phyloP scores from a whole-genome alignment of 2,113 vertebrate species.

The Dolichotis patagonum region DNA sequence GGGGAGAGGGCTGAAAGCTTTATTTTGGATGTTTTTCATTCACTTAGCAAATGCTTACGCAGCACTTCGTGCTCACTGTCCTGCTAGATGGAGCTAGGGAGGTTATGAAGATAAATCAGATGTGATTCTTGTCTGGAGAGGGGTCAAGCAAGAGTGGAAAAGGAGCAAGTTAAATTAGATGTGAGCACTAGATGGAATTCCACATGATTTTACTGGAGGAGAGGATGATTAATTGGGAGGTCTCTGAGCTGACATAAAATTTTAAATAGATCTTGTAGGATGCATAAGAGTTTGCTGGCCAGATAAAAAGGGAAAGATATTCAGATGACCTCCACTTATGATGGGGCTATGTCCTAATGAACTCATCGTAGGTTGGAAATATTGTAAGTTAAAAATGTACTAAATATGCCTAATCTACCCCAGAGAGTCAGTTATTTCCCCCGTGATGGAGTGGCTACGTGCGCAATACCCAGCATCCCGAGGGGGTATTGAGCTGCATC shows the following conservation, averaged over 20 bases:
- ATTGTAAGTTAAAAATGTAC: not conserved
- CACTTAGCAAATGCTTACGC: not conserved
- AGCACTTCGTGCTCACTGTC: not conserved
- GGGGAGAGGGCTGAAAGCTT: not conserved
- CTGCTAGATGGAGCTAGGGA: not conserved
- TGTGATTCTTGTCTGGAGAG: rapidly evolving
- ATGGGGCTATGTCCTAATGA: not conserved
- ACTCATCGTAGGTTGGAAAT: not conserved
- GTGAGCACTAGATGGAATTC: not conserved
- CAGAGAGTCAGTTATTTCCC: no score
- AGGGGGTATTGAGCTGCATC: no score
- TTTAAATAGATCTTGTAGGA: not conserved
- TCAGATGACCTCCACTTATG: not conserved
- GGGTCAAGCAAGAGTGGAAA: not conserved
- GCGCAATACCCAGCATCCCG: not conserved
- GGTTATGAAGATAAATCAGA: not conserved
- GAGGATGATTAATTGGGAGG: not conserved
- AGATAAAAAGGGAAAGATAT: not conserved
- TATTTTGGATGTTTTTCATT: not conserved
- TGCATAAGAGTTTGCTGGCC: not conserved
- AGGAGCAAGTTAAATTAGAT: not conserved
- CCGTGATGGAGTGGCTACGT: not conserved
- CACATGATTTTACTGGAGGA: not conserved
- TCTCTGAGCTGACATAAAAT: not conserved
- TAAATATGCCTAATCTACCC: not conserved